Base-by-base conservation (phyloP, 2,888 invertebrate species). In the Marasmarcha lunaedactyla region DNA sequence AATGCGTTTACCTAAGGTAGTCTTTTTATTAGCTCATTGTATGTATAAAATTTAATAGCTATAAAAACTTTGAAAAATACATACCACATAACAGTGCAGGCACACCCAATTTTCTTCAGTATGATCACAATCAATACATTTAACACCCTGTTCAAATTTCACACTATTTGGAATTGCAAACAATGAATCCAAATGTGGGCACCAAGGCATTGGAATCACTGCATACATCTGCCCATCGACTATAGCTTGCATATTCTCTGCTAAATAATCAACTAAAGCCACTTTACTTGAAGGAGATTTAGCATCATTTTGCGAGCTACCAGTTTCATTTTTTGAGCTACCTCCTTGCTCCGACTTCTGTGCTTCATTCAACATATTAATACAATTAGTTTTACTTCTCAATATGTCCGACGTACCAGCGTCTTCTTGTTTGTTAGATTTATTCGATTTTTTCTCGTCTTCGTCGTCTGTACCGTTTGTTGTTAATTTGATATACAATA, bases 61-160 rank as follows among this genome's bases (percentile, higher is more conserved):
- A n/a, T n/a, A n/a, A n/a, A n/a, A n/a, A n/a, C n/a, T n/a, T n/a
- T n/a, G n/a, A n/a, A n/a, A n/a, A n/a, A 45, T 51, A 81, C 84
- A 78, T 46, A 84, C 84, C 45, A 71, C 50, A 50, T 68, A 78
- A 50, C 84, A 84, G 36, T 86, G 85, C 37, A 93, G 79, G 55
- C 93, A 93, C 52, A 90, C 85, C 93, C 93, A 93, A 59, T 92
- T 92, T 65, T 93, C 93, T n/a, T 71, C 71, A 0, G 63, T 72
- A 42, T 88, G 86, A 0, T 76, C 71, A 56, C 93, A 93, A 26
- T 86, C 83, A 1, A 63, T 48, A 55, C 93, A 93, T 42, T 71
- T 72, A 0, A 59, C 54, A 0, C 76, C 78, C 42, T 76, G 84
- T 33, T 62, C 59, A 39, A 84, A 74, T 42, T 55, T 60, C 36